A percentile compares a stretch with the other conserved stretches of the same genome.
phyloP scores from a whole-genome alignment of 2,113 vertebrate species.

The Pteropus alecto region DNA sequence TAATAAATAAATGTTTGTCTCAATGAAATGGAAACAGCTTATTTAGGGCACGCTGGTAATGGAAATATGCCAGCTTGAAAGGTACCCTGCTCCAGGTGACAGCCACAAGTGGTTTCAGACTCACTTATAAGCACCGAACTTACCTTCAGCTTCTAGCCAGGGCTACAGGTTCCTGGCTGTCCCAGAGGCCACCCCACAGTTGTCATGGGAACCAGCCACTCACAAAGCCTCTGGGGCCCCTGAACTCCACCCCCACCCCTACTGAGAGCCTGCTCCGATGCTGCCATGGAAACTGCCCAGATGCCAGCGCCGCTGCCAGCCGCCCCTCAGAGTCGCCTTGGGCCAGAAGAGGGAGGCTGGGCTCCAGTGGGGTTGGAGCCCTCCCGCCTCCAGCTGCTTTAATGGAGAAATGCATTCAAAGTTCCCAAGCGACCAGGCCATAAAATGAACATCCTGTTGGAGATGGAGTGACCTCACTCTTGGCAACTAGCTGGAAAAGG shows the following conservation, averaged over 20 bases:
- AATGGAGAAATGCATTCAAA: neutral
- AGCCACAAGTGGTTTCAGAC: neutral
- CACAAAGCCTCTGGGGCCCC: neutral
- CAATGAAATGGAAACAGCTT: neutral
- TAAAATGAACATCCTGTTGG: neutral
- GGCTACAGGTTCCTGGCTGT: neutral
- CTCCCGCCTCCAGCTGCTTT: neutral
- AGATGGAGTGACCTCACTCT: neutral
- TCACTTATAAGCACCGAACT: neutral
- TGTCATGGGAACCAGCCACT: conserved; percentile 45
- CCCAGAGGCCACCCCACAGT: neutral
- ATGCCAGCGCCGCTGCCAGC: neutral
- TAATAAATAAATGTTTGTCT: neutral
- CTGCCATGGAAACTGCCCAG: neutral
- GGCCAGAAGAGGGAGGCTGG: neutral
- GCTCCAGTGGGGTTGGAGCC: neutral
- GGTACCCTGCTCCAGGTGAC: neutral
- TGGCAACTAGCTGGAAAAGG: neutral
- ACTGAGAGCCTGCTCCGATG: neutral
- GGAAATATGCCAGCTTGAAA: neutral
- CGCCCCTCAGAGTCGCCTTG: neutral
- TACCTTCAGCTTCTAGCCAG: neutral
- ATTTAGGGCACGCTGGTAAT: neutral
- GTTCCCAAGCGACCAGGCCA: neutral
- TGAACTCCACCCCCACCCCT: neutral